Percentiles rank a stretch among this genome's conserved stretches.
These are phyloP conservation scores for Drosophila oshimai DNA, from an alignment of 1,140 invertebrate genomes.

Conservation along the genomic window DNA sequence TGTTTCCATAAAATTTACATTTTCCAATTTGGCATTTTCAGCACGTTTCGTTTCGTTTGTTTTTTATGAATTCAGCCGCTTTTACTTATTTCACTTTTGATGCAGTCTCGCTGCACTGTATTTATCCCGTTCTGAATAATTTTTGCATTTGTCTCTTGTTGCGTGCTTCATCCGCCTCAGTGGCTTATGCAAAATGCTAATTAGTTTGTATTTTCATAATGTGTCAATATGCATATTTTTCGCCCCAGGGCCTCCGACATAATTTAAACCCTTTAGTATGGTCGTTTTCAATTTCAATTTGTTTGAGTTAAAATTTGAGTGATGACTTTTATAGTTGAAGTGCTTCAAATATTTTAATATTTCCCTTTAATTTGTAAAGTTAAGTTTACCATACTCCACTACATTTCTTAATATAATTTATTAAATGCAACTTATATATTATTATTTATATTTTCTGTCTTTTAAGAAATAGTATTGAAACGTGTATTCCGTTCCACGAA, in stretches of 20 bases:
- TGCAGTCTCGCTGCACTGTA: background rate
- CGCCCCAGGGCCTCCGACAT: conserved; percentile 2
- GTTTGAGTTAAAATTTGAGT: conserved; percentile 8
- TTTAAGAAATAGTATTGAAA: too few relatives aligned
- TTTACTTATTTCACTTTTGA: conserved; percentile 47
- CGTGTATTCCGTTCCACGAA: background rate
- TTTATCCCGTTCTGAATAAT: conserved; percentile 31
- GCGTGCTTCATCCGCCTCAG: conserved; percentile 30
- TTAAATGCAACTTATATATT: too few relatives aligned
- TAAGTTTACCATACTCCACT: too few relatives aligned
- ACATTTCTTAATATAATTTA: background rate
- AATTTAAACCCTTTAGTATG: conserved; percentile 27
- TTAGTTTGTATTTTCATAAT: conserved; percentile 73
- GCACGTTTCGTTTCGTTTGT: conserved; percentile 53
- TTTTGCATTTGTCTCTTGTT: conserved; percentile 28
- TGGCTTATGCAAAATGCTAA: conserved; percentile 72
- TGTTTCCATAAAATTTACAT: conserved; percentile 57
- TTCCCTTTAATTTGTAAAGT: too few relatives aligned
- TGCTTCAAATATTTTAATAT: conserved; percentile 39
- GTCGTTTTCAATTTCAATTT: conserved; percentile 35
- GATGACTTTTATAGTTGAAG: background rate
- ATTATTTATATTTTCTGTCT: too few relatives aligned
- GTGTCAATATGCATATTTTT: conserved; percentile 59
- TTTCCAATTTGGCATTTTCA: conserved; percentile 58
- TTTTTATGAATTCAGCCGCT: conserved; percentile 5